Conservation (phyloP, 2,797 vertebrate genomes). For the Coreius guichenoti region DNA sequence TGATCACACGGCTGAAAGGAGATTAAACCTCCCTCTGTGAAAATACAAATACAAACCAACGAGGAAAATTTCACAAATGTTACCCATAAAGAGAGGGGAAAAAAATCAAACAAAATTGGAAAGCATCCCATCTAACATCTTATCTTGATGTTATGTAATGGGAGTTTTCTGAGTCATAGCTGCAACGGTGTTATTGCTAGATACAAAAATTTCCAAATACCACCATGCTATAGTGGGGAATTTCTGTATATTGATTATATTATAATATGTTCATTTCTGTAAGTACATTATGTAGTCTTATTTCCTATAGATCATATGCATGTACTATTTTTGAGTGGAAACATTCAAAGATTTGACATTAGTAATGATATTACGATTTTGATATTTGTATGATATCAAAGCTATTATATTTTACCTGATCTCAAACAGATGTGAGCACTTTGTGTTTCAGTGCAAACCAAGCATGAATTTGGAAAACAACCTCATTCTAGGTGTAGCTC, state of each 20-base stretch:
- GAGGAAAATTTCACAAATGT: slow-evolving; percentile 52
- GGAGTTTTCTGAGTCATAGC: slow-evolving; percentile 46
- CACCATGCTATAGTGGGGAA: not conserved
- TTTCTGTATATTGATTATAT: not conserved
- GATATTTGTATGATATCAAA: not conserved
- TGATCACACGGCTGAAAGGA: slow-evolving; percentile 53
- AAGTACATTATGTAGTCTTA: not conserved
- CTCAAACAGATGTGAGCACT: slow-evolving; percentile 21
- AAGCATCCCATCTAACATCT: not conserved
- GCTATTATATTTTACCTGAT: not conserved
- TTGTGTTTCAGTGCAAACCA: slow-evolving; percentile 27
- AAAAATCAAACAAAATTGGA: too few relatives aligned
- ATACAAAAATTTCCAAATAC: not conserved
- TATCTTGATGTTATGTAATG: slow-evolving; percentile 55
- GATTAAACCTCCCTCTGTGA: slow-evolving; percentile 55
- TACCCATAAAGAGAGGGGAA: slow-evolving; percentile 7
- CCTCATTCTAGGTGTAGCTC: slow-evolving; percentile 35
- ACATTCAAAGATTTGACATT: not conserved
- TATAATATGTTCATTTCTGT: not conserved
- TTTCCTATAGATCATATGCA: not conserved
- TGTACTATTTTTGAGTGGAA: not conserved
- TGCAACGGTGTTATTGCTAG: slow-evolving; percentile 25
- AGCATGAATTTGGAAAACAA: slow-evolving; percentile 26
- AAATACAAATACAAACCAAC: slow-evolving; percentile 51
- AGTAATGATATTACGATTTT: not conserved